Conservation (phyloP, 92 coral and sea anemone species). For the Blastomussa wellsi region DNA sequence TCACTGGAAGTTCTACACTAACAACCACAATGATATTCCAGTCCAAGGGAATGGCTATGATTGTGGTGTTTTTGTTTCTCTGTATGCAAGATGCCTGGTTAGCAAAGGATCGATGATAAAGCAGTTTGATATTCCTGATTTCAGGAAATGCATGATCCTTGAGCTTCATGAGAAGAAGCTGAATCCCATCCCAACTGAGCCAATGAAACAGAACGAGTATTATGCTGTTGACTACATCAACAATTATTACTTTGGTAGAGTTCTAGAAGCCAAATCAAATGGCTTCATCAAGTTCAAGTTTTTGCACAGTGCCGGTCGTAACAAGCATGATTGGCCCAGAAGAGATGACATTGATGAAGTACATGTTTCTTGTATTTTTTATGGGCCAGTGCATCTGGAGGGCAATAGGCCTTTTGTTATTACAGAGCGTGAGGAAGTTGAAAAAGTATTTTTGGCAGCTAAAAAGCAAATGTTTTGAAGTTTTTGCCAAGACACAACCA, state of each 20-base stretch:
- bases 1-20: conserved; percentile 10
- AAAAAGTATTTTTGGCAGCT: conserved; percentile 1
- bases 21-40: conserved; percentile 35
- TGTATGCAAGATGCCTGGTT: conserved; percentile 52
- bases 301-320: conserved; percentile 35
- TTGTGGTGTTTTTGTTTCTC: conserved; percentile 47
- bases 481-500: no score
- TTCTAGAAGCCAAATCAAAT: conserved; percentile 27
- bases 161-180: conserved; percentile 46
- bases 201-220: conserved; percentile 36
- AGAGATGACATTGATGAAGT: conserved; percentile 45
- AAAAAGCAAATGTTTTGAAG: no score
- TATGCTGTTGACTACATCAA: conserved; percentile 58
- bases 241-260: conserved; percentile 51
- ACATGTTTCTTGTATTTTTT: conserved; percentile 3
- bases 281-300: conserved; percentile 33
- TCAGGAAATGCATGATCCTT: conserved; percentile 45
- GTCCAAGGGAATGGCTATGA: conserved; percentile 37
- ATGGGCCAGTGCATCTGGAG: conserved; percentile 24
- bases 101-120: conserved; percentile 27
- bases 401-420: conserved; percentile 31
- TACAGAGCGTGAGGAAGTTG: conserved; percentile 15
- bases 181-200: conserved; percentile 26
- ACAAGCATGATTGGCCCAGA: conserved; percentile 53
- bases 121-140: conserved; percentile 24